A percentile compares a stretch with the other conserved stretches of the same genome.
These are phyloP conservation scores for Lophura nycthemera DNA, from an alignment of 2,113 vertebrate genomes.

Conservation along the genomic window DNA sequence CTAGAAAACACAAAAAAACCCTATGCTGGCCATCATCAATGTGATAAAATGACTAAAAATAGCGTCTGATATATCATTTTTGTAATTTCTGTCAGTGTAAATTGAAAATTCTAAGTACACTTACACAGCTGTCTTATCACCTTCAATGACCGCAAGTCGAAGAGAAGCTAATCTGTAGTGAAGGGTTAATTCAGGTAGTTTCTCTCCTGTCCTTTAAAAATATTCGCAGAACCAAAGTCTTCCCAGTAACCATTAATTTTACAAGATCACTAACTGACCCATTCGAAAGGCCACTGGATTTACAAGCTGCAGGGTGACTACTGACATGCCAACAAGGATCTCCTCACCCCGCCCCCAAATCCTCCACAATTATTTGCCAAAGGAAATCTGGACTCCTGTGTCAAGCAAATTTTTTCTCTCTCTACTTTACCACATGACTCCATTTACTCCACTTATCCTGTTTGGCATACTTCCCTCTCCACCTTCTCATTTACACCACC, in stretches of 20 bases:
- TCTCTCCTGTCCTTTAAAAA: not conserved
- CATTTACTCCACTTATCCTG: not conserved
- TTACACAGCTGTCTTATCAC: not conserved
- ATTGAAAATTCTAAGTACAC: not conserved
- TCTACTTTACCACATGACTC: not conserved
- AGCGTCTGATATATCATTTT: not conserved
- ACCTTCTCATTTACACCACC: not conserved
- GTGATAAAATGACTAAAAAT: not conserved
- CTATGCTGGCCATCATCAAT: not conserved
- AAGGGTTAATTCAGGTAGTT: not conserved
- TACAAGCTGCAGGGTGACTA: not conserved
- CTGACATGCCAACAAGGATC: not conserved
- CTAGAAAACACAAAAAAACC: not conserved
- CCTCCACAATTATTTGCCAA: not conserved
- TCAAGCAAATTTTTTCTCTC: not conserved
- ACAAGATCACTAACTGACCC: not conserved
- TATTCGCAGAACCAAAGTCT: not conserved
- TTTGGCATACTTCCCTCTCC: not conserved
- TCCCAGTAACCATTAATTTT: not conserved
- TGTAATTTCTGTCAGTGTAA: not conserved
- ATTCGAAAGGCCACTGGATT: not conserved
- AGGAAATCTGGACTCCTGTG: not conserved
- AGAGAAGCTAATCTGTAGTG: not conserved
- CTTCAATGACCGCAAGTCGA: not conserved
- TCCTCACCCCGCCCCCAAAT: not conserved